Base-by-base conservation (phyloP, 2,113 vertebrate genomes). In the Perca fluviatilis region DNA sequence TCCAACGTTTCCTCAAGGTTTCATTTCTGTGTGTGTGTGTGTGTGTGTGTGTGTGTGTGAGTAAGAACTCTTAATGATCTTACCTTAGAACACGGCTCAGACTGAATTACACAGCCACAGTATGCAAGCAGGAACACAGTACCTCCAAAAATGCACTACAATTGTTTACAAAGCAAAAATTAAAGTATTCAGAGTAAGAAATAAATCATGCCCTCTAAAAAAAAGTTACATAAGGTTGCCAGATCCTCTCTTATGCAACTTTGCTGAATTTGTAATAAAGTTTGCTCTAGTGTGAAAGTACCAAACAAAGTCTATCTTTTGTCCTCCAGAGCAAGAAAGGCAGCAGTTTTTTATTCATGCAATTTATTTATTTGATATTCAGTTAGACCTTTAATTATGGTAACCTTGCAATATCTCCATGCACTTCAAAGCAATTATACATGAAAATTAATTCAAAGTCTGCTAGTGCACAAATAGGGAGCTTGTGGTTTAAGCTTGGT, bases 361-460 rank as follows among this genome's bases (percentile, higher is more conserved):
- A 56, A 19, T 82, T 75, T 51, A 86, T 71, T 74, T 68, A 69
- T 71, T 62, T 81, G 23, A 79, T 82, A 78, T 78, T 89, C 73
- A 33, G 57, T 76, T 76, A 67, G 56, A 76, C 46, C 13, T 80
- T 80, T 85, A 83, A 85, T 86, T 70, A 86, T 43, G 2, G 21
- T 25, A 70, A 75, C 76, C 84, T 78, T 86, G 53, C 30, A 68
- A 58, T 66, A 71, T 68, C 56, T 36, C 46, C 15, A 43, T 58
- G n/a, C n/a, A 81, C 82, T 89, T 85, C 77, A 88, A 91, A 89
- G 84, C 68, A 72, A 18, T 23, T 53, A 14, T 18, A 74, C 65
- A 78, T 80, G 60, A 87, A 89, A 66, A 57, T 84, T 30, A 47
- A 72, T 77, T 73, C 49, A 62, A 46, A 70, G 47, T 86, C 8